Percentiles rank a stretch among this genome's conserved stretches.
Evolutionary conservation across 1,140 invertebrate species (phyloP).

Genomic region (Lamellibrachia luymesi): DNA sequence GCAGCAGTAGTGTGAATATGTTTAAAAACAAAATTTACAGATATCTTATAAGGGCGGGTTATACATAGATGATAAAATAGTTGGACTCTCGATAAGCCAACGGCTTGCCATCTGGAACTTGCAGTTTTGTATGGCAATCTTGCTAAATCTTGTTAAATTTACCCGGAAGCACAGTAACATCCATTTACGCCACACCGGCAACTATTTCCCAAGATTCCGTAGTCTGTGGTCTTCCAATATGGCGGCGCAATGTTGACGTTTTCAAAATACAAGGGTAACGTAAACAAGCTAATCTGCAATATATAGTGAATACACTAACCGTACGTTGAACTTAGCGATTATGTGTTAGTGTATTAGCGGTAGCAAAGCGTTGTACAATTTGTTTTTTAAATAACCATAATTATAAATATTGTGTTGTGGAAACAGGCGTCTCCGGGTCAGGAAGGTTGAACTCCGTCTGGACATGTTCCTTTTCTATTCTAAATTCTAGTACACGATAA

Average conservation of each 20-base stretch:
- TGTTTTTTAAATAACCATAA: not conserved
- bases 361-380: not conserved
- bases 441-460: not conserved
- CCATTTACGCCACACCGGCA: too few species aligned
- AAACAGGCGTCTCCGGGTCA: not conserved
- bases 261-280: not conserved
- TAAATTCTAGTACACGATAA: too few species aligned
- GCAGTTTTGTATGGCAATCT: too few species aligned
- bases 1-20: too few species aligned
- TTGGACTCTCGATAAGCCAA: too few species aligned
- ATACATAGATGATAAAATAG: too few species aligned
- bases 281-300: not conserved
- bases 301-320: not conserved
- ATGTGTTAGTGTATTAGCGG: not conserved
- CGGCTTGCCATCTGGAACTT: too few species aligned
- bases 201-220: not conserved
- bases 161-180: too few species aligned
- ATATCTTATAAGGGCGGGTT: too few species aligned
- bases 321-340: not conserved
- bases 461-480: not conserved
- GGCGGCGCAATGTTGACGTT: not conserved
- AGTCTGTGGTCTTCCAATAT: not conserved
- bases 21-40: too few species aligned
- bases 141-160: too few species aligned
- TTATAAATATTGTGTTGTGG: not conserved